Conservation (phyloP, 2,888 invertebrate genomes). For the Caradrina kadenii region DNA sequence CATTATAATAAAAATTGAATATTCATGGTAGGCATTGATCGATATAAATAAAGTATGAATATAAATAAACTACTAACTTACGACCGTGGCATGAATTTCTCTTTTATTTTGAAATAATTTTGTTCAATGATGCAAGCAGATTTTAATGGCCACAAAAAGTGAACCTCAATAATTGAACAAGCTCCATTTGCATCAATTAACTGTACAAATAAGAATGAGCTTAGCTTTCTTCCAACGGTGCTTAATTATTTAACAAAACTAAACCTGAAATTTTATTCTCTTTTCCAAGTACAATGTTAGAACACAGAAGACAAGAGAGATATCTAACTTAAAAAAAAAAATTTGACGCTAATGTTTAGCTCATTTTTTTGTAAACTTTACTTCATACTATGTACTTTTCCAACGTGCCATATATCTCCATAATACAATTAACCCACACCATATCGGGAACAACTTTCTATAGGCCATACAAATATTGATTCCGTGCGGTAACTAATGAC, state of each 20-base stretch:
- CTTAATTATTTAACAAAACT: slow-evolving; percentile 16
- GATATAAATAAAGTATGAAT: neutral
- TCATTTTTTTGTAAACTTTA: neutral
- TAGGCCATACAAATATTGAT: too few species aligned
- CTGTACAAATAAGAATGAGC: slow-evolving; percentile 26
- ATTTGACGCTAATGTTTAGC: neutral
- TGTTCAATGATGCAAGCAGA: neutral
- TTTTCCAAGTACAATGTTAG: neutral
- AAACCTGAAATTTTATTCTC: neutral
- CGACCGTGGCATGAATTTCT: neutral
- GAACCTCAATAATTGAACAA: slow-evolving; percentile 11
- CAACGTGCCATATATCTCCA: too few species aligned
- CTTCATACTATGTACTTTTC: too few species aligned
- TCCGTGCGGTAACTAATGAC: too few species aligned
- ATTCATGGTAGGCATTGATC: slow-evolving; percentile 1
- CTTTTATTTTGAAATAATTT: neutral
- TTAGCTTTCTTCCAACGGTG: slow-evolving; percentile 7
- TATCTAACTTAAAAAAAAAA: neutral
- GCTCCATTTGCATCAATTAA: slow-evolving; percentile 29
- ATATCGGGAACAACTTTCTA: too few species aligned
- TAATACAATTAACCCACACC: too few species aligned
- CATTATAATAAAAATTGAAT: slow-evolving; percentile 7
- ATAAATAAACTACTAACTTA: too few species aligned
- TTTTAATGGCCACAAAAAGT: neutral
- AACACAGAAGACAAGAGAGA: neutral